A percentile compares a stretch with the other conserved stretches of the same genome.
phyloP scores from a whole-genome alignment of 2,888 invertebrate genomes.

The Aricia artaxerxes region DNA sequence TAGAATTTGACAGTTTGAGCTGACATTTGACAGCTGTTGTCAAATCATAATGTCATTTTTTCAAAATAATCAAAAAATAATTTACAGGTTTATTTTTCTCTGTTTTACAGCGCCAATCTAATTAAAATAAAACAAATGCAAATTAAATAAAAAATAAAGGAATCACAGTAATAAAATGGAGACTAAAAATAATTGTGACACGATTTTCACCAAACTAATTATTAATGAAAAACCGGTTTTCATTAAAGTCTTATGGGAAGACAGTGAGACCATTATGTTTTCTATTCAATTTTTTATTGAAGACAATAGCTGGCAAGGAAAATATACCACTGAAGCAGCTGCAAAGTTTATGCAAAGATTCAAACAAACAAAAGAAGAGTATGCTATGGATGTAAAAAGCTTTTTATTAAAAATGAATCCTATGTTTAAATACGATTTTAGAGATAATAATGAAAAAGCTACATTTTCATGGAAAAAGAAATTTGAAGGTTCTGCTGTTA shows the following conservation, averaged over 20 bases:
- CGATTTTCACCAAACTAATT: constrained; percentile 49
- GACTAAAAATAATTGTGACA: constrained; percentile 11
- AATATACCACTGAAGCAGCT: constrained; percentile 52
- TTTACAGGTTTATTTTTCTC: no score
- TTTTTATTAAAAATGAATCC: constrained; percentile 44
- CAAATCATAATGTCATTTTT: no score
- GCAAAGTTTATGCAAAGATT: constrained; percentile 47
- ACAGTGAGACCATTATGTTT: constrained; percentile 53
- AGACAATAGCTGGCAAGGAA: constrained; percentile 57
- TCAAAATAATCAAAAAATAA: no score
- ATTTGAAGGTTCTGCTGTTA: constrained; percentile 47
- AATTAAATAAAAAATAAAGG: no score
- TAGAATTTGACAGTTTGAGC: no score
- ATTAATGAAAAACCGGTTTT: constrained; percentile 49
- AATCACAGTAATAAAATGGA: constrained; percentile 30
- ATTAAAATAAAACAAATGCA: no score
- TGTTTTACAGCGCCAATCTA: no score
- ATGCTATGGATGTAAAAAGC: constrained; percentile 49
- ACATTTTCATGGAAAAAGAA: constrained; percentile 60
- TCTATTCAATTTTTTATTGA: constrained; percentile 55
- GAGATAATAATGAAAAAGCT: constrained; percentile 43
- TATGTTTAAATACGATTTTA: constrained; percentile 50
- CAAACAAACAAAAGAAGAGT: constrained; percentile 52
- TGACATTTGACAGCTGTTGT: no score
- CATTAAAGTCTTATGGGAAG: constrained; percentile 55